These are phyloP conservation scores for Pteromalus puparum DNA, from an alignment of 1,140 invertebrate genomes.

Conservation along the genomic window DNA sequence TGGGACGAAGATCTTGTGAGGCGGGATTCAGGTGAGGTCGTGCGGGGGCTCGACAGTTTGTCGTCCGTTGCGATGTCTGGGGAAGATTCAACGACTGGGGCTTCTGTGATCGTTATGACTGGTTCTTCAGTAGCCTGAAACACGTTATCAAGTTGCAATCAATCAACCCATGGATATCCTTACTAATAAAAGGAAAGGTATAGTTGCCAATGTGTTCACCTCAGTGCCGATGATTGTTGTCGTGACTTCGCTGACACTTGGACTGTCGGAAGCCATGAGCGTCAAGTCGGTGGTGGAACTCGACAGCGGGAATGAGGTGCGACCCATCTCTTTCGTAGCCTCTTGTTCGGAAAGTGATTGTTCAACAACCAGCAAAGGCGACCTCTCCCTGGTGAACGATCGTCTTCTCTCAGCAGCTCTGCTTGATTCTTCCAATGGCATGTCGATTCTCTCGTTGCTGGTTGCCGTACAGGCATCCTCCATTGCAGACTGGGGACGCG, in stretches of 20 bases:
- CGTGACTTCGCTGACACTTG: background rate
- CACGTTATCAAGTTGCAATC: background rate
- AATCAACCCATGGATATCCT: background rate
- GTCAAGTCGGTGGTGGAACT: slow-evolving; percentile 9
- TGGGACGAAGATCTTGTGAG: background rate
- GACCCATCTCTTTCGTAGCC: slow-evolving; percentile 13
- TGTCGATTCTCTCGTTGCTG: slow-evolving; percentile 59
- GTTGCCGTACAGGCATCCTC: slow-evolving; percentile 60
- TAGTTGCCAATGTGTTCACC: background rate
- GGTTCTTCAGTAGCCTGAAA: slow-evolving; percentile 27
- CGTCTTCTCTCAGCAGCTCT: background rate
- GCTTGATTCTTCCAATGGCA: background rate
- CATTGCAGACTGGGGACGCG: slow-evolving; percentile 45
- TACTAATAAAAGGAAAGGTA: background rate
- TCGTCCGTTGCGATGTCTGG: background rate
- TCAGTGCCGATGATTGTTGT: background rate
- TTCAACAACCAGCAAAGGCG: slow-evolving; percentile 35
- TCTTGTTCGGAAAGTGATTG: background rate
- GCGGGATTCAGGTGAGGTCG: background rate
- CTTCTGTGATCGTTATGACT: background rate
- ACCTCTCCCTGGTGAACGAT: slow-evolving; percentile 20
- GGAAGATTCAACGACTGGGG: background rate
- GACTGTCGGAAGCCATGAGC: background rate
- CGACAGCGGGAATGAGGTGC: background rate
- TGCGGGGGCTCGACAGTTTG: background rate